Conservation (phyloP, 2,113 vertebrate genomes). For the Glaucomys volans region DNA sequence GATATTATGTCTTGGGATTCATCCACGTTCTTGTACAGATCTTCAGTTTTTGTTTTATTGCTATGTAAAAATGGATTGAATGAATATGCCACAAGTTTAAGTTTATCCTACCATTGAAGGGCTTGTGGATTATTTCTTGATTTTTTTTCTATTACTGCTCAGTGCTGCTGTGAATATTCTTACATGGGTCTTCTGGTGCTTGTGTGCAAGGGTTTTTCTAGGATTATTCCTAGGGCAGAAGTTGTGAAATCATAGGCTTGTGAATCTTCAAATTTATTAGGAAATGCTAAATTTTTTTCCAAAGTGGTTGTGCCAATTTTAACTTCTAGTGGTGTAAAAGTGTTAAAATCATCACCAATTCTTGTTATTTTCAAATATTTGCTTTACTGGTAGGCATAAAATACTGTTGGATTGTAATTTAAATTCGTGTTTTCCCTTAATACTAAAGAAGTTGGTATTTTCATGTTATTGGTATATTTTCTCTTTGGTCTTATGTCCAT, state of each 20-base stretch:
- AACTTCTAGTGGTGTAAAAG: not conserved
- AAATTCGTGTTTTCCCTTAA: slow-evolving; percentile 16
- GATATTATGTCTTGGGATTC: not conserved
- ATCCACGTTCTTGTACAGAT: not conserved
- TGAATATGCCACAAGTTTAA: not conserved
- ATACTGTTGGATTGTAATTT: not conserved
- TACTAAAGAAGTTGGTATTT: not conserved
- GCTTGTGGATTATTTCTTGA: not conserved
- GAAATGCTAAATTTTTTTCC: slow-evolving; percentile 45
- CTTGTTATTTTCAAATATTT: slow-evolving; percentile 34
- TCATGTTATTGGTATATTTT: not conserved
- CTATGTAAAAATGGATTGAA: not conserved
- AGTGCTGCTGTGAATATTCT: not conserved
- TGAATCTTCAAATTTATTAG: slow-evolving; percentile 2
- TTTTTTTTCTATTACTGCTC: not conserved
- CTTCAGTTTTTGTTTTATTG: not conserved
- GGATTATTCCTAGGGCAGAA: not conserved
- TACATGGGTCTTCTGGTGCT: not conserved
- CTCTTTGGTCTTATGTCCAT: not conserved
- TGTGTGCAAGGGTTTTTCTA: not conserved
- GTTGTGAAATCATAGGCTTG: not conserved
- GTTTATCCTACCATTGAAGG: not conserved
- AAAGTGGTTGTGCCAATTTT: not conserved
- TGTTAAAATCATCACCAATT: not conserved
- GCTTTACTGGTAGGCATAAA: not conserved